Base-by-base conservation (phyloP, 2,888 invertebrate genomes). In the Aethes cnicana region DNA sequence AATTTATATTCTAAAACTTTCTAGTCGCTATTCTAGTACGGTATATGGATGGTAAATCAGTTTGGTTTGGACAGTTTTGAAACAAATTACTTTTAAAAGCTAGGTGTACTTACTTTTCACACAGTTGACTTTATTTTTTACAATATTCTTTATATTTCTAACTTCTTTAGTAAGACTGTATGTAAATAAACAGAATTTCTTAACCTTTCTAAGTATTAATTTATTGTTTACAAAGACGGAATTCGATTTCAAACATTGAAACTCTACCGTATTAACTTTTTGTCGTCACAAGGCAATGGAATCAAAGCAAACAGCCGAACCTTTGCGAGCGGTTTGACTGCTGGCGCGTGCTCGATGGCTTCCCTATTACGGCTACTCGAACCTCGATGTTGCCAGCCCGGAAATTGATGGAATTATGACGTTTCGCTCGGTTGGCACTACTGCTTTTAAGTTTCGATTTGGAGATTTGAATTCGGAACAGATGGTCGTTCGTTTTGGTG, bases 391-490 rank as follows among this genome's bases (percentile, higher is more conserved):
- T 65, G 66, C 65, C 63, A 62, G 43, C 64, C 74, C 74, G 76
- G 76, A 76, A 76, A 76, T 77, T 75, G 76, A 72, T 66, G 69
- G 62, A 70, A 70, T 71, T 68, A 62, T 52, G 60, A 59, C 42
- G 30, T 33, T 52, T 37, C 50, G 50, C 44, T 44, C 44, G 37
- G 50, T 37, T 52, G 50, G 50, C 32, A 44, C 37, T 37, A 44
- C 43, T 52, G 50, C 50, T 44, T 44, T 52, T 44, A 28, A 50
- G 44, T 52, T 52, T 50, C 17, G 42, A 35, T 26, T 47, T 14
- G 35, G 35, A 14, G 28, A 12, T 37, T 39, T 14, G 16, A 39
- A 16, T 39, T 25, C 16, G 25, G 39, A 25, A 17, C 12, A 23
- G 21, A 3, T 8, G 50, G 20, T 18, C 14, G 37, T 50, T 36